Percentiles rank a stretch among this genome's conserved stretches.
Conservation (phyloP, 2,888 invertebrate species). For the Drosophila eohydei region DNA sequence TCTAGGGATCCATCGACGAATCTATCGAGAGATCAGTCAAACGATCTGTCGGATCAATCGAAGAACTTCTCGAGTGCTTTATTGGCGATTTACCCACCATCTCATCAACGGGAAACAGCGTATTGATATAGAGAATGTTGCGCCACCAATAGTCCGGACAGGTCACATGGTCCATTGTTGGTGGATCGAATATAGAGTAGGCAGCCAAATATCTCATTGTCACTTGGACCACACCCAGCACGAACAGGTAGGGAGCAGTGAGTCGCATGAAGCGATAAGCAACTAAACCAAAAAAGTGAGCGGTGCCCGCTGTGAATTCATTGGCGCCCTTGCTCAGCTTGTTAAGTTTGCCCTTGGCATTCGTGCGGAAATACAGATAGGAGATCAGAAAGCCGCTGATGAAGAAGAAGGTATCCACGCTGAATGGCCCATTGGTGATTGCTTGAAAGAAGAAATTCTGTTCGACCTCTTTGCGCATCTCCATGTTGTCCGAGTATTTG, state of each 20-base stretch:
- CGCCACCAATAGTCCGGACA: slow-evolving; percentile 96
- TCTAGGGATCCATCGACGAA: neutral
- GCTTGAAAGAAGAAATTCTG: slow-evolving; percentile 92
- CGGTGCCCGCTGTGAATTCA: slow-evolving; percentile 87
- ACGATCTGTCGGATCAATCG: neutral
- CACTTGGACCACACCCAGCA: slow-evolving; percentile 93
- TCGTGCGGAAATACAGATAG: slow-evolving; percentile 93
- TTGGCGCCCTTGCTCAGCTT: slow-evolving; percentile 88
- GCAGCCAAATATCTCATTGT: slow-evolving; percentile 94
- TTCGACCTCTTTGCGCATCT: slow-evolving; percentile 89
- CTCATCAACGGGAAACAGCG: slow-evolving; percentile 92
- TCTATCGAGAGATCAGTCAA: neutral
- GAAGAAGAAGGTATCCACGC: slow-evolving; percentile 94
- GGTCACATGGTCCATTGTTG: slow-evolving; percentile 91
- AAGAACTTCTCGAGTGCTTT: neutral
- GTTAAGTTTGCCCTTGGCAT: slow-evolving; percentile 90
- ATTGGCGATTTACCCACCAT: slow-evolving; percentile 87
- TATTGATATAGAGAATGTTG: slow-evolving; percentile 94
- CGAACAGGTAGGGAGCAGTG: slow-evolving; percentile 93
- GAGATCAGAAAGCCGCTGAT: slow-evolving; percentile 93
- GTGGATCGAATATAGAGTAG: slow-evolving; percentile 93
- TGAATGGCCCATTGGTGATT: slow-evolving; percentile 91
- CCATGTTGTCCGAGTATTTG: slow-evolving; percentile 94
- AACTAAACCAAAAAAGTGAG: slow-evolving; percentile 91
- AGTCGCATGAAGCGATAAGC: slow-evolving; percentile 91